Evolutionary conservation across 2,888 invertebrate species (phyloP), one percentile per base, ranked within the genome.

Genomic region (Tineola bisselliella): DNA sequence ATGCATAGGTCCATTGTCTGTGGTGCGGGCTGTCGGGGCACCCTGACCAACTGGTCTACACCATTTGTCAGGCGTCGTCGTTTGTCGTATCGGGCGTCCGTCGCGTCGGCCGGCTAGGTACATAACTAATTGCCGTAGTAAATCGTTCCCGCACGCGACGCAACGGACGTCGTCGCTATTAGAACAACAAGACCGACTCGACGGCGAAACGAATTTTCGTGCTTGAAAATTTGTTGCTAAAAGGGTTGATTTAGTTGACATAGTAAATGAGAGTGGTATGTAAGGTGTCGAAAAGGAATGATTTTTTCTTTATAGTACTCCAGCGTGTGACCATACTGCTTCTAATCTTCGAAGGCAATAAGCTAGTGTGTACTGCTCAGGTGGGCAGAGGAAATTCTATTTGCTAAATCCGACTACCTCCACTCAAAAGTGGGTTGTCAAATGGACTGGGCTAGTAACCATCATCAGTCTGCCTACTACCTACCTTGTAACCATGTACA

Each of bases 81-180:
- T 48, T 44, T 60, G 60, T 60, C 60, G 60, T 30, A 44, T 12
- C 13, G 58, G 58, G 60, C 60, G 60, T 60, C 59, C 15, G 31
- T 59, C 33, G 31, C 43, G 59, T 59, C 59, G 44, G 18, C 43
- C 56, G 30, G 48, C 25, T 54, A 25, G 59, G 77, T 76, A 80
- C 77, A 76, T 81, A 81, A 82, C 81, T 82, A 82, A 82, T 82
- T 81, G 79, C 76, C 63, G 77, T 72, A 77, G 80, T 81, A 81
- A 81, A 81, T 82, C 78, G 77, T 79, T 70, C 71, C 70, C 69
- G 69, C 72, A 71, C 75, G 73, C 70, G 58, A 33, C 31, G 31
- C 54, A 25, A 54, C 25, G 54, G 18, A 18, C 54, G 54, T 54
- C 54, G 25, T 19, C 54, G 54, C 54, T 54, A 54, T 54, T 25